A percentile compares a stretch with the other conserved stretches of the same genome.
Conservation (phyloP, 2,888 invertebrate genomes). For the Hipparchia sbordonii region DNA sequence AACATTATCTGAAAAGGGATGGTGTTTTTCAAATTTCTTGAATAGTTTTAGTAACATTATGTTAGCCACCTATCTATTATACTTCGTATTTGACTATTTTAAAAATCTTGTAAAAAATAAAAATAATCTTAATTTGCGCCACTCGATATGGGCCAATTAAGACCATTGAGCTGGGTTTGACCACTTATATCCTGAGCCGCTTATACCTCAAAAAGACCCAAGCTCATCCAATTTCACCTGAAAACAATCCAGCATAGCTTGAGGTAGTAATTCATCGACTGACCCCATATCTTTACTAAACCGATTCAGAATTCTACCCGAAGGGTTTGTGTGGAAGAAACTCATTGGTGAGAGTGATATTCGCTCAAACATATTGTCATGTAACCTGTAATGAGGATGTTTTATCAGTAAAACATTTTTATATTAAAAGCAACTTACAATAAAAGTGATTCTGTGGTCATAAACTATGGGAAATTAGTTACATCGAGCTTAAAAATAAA, state of each 20-base stretch:
- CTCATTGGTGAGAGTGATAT: conserved; percentile 78
- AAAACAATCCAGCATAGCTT: conserved; percentile 87
- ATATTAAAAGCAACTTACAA: not conserved
- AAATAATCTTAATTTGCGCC: too few relatives aligned
- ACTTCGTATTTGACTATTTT: not conserved
- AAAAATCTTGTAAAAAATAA: too few relatives aligned
- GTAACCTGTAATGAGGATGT: conserved; percentile 68
- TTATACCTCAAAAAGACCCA: too few relatives aligned
- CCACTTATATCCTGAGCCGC: too few relatives aligned
- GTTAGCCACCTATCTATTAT: not conserved
- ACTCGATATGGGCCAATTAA: too few relatives aligned
- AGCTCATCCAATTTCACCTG: conserved; percentile 62
- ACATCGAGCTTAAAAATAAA: not conserved
- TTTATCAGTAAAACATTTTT: not conserved
- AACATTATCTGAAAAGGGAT: conserved; percentile 87
- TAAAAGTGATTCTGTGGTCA: not conserved
- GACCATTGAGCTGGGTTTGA: too few relatives aligned
- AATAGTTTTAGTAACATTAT: not conserved
- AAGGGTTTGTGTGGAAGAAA: conserved; percentile 93
- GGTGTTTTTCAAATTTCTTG: not conserved
- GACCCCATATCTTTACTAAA: conserved; percentile 94
- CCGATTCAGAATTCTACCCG: conserved; percentile 88
- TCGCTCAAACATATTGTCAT: conserved; percentile 86
- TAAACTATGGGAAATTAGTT: not conserved
- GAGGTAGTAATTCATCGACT: conserved; percentile 90